Evolutionary conservation across 2,888 invertebrate species (phyloP), one percentile per base, ranked within the genome.

Genomic region (Spodoptera exigua): DNA sequence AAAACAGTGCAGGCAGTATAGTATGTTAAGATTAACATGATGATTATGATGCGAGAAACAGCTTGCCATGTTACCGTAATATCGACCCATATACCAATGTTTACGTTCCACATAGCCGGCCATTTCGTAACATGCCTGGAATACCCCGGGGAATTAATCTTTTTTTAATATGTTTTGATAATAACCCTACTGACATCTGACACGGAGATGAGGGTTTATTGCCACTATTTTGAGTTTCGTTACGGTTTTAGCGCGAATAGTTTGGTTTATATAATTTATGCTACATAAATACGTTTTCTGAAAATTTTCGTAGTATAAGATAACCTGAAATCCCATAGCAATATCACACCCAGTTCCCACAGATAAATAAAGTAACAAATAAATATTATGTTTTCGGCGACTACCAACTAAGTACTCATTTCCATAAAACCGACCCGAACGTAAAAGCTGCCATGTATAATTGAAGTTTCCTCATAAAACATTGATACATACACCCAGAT

Each of bases 21-120:
- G 27, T 5, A 3, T n/a, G n/a, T 54, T 64, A 57, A 76, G 68
- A 74, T 78, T 69, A 79, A 73, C 64, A 77, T 76, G 75, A 16
- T 67, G 79, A 84, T 85, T 86, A 86, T 85, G 85, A 86, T 84
- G 76, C 72, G 67, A 66, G 52, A 70, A 83, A 73, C 84, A 81
- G 82, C 77, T 62, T 44, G 49, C 36, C 16, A 37, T 47, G 75
- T 81, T 70, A 76, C 61, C 81, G 83, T 80, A 79, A 79, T 80
- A 76, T 74, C 86, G 89, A 82, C 91, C 92, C 82, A 90, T 74
- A 88, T 91, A 78, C 61, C 59, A 61, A 67, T 89, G 90, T 90
- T 90, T 90, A 90, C 82, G 84, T 87, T 77, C 84, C 79, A 84
- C 84, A 88, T 88, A 87, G 75, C 82, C 54, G 65, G 67, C 66